phyloP scores from a whole-genome alignment of 2,888 invertebrate species.

The Kryphioiulus occultus region DNA sequence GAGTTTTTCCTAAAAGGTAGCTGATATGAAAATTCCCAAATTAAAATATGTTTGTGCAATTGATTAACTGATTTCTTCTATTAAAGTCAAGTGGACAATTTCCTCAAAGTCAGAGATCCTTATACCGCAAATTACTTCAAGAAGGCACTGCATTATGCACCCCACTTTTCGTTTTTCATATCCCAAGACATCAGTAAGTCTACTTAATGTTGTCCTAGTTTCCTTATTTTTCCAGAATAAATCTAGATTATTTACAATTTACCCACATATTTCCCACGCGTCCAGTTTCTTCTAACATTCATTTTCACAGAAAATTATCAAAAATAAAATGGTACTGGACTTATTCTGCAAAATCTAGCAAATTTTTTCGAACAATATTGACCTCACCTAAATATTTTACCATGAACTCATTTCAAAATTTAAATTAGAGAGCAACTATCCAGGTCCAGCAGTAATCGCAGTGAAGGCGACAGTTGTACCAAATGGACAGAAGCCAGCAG shows the following conservation, averaged over 20 bases:
- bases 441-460: background rate
- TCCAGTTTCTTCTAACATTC: too few species aligned
- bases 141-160: constrained; percentile 38
- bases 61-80: background rate
- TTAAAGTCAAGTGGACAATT: constrained; percentile 26
- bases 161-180: constrained; percentile 39
- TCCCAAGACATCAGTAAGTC: constrained; percentile 39
- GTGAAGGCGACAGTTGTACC: background rate
- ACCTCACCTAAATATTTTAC: background rate
- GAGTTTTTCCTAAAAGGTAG: constrained; percentile 59
- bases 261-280: too few species aligned
- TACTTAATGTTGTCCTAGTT: too few species aligned
- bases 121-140: constrained; percentile 37
- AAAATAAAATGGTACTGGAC: too few species aligned
- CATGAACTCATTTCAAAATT: background rate
- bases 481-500: constrained; percentile 17
- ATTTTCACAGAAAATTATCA: too few species aligned
- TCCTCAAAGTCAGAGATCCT: constrained; percentile 33
- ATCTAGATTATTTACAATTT: too few species aligned
- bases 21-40: constrained; percentile 57
- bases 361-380: too few species aligned
- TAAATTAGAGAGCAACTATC: background rate
- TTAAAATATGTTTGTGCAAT: background rate
- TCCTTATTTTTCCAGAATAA: too few species aligned
- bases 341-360: too few species aligned